Base-by-base conservation (phyloP, 2,113 vertebrate genomes). In the Catharus minimus region DNA sequence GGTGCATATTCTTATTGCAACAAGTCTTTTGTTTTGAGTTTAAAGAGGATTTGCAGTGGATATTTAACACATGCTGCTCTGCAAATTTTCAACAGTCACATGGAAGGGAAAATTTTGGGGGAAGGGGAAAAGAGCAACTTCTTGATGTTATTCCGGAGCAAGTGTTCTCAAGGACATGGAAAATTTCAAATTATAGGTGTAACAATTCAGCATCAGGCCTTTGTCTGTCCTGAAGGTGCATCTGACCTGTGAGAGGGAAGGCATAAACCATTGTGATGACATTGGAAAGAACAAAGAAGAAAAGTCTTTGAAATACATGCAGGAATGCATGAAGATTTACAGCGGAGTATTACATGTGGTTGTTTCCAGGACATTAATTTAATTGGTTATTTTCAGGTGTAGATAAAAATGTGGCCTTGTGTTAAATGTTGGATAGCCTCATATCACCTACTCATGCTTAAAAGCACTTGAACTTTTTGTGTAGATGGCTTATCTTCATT, bases 321-420 rank as follows among this genome's bases (percentile, higher is more conserved):
- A 86, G 7, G 23, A 39, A 47, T 16, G 17, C 38, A 46, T 58
- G 55, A 58, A 73, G 65, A 69, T 83, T 95, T 92, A 65, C 32
- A n/a, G 32, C 49, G 46, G 28, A 10, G 32, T 80, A 41, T 69
- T 80, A 66, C 4, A 15, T 44, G 39, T 71, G 14, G 8, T 36
- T 83, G 30, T 92, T 94, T 86, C 66, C 78, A 72, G 58, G 57
- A 58, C 81, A 38, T 86, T 92, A 82, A 88, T 90, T 93, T 76
- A 82, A 94, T 69, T 67, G n/a, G 5, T 64, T 67, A 39, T 67
- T 64, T 36, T 47, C 24, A 23, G 22, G 10, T 62, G 52, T 86
- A 82, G 88, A 86, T 88, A 86, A 90, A 80, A 92, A 28, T 36
- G 28, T 53, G 72, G 30, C 75, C 66, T 91, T 82, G 49, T 55